Conservation (phyloP, 2,113 vertebrate genomes). For the Zeus faber region DNA sequence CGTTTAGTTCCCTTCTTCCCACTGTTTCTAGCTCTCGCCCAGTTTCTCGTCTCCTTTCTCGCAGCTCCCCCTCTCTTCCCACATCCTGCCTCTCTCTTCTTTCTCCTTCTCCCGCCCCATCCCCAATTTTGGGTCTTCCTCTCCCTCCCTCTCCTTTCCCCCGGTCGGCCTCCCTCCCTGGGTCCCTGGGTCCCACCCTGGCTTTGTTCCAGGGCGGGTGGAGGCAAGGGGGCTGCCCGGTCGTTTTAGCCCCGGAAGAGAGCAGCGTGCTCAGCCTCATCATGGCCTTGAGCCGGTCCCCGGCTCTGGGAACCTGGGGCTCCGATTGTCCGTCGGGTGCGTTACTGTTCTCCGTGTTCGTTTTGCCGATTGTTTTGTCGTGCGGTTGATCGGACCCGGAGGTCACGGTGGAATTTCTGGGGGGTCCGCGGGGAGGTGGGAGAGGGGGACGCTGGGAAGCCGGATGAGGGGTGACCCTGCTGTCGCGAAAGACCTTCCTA, state of each 20-base stretch:
- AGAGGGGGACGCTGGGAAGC: conserved; percentile 51
- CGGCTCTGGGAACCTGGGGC: conserved; percentile 23
- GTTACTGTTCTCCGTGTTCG: neutral
- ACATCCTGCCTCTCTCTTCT: neutral
- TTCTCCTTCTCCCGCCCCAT: conserved; percentile 11
- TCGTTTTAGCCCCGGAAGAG: conserved; percentile 36
- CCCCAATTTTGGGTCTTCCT: no score
- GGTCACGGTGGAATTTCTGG: conserved; percentile 61
- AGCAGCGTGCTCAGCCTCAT: conserved; percentile 66
- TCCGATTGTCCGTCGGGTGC: neutral
- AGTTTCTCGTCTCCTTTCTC: neutral
- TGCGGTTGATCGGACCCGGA: conserved; percentile 15
- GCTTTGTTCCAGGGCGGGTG: conserved; percentile 83
- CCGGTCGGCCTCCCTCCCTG: conserved; percentile 43
- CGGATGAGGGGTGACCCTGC: conserved; percentile 27
- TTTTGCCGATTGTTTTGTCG: conserved; percentile 7
- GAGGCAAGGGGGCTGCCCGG: conserved; percentile 56
- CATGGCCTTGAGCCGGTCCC: conserved; percentile 65
- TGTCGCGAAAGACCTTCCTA: conserved; percentile 50
- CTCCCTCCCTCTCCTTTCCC: conserved; percentile 15
- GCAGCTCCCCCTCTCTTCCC: neutral
- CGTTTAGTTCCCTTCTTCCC: neutral
- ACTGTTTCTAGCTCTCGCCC: conserved; percentile 21
- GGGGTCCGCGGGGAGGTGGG: conserved; percentile 5
- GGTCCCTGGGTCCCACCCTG: conserved; percentile 82